Evolutionary conservation across 1,140 invertebrate species (phyloP), one percentile per base, ranked within the genome.

Genomic region (Lordiphosa mommai): DNA sequence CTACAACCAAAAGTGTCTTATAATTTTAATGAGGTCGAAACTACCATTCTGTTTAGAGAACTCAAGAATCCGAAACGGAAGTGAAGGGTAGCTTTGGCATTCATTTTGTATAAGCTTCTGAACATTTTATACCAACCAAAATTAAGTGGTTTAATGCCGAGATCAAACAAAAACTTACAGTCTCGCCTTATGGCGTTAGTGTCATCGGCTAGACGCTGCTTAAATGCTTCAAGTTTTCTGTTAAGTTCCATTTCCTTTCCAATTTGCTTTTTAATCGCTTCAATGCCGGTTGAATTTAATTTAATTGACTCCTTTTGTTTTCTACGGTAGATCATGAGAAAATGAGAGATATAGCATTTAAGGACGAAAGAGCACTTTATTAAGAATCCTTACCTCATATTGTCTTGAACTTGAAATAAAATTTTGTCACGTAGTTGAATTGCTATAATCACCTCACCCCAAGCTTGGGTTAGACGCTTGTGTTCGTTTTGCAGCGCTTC

Each of bases 361-460:
- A 17, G 16, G 16, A n/a, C 16, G 16, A 17, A 3, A 2, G 3
- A 27, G 23, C 23, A 1, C 6, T 29, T 7, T 32, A 17, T 6
- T 9, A 38, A 13, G 0, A 23, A 3, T 23, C 2, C 58, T 57
- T 34, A 82, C 76, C 71, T 51, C 10, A 72, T 65, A 12, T 66
- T 65, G 8, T 76, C 57, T 40, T 79, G 69, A 2, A 93, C 89
- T 64, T 92, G 92, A 58, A 92, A 90, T 41, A 92, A 90, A 3
- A 93, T 91, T 77, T 92, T 92, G 82, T 95, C 93, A 32, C 93
- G 88, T 34, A 93, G 91, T 29, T 91, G 90, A 58, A 95, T 94
- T 49, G 92, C 92, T 3, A 92, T 88, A 13, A 95, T 90, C 12
- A 94, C 92, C 5, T 92, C 92, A 74, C 94, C 93, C 94, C 94